These are phyloP conservation scores for Semaprochilodus insignis DNA, from an alignment of 2,797 vertebrate species.

Conservation along the genomic window DNA sequence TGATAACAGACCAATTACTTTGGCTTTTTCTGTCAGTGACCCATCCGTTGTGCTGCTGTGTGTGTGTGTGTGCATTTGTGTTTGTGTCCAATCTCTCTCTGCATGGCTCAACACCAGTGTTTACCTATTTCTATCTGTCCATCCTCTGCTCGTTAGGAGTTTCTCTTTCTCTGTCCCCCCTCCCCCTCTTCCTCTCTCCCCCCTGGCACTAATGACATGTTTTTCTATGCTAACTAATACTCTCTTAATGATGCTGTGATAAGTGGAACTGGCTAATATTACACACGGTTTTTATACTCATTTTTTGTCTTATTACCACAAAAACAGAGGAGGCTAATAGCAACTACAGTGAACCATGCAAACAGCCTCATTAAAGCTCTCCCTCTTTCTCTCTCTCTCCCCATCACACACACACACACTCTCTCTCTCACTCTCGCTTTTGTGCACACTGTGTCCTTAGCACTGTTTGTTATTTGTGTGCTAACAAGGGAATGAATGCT, in stretches of 20 bases:
- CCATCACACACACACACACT: not conserved
- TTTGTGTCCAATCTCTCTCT: constrained; percentile 36
- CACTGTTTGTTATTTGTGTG: constrained; percentile 33
- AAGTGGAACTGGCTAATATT: constrained; percentile 47
- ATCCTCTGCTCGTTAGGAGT: constrained; percentile 48
- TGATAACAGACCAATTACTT: constrained; percentile 50
- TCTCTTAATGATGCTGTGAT: constrained; percentile 54
- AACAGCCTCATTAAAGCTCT: constrained; percentile 48
- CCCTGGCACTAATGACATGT: constrained; percentile 49
- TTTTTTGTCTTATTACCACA: constrained; percentile 38
- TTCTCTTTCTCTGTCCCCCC: constrained; percentile 18
- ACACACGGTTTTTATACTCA: constrained; percentile 42
- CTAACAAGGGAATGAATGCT: constrained; percentile 35
- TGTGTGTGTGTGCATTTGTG: constrained; percentile 46
- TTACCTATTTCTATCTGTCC: constrained; percentile 63
- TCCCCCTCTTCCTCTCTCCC: constrained; percentile 6
- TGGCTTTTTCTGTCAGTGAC: constrained; percentile 40
- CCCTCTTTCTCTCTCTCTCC: constrained; percentile 8
- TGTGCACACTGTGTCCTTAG: constrained; percentile 40
- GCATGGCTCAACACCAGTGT: constrained; percentile 58
- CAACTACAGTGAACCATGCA: constrained; percentile 48
- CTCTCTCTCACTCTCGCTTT: constrained; percentile 39
- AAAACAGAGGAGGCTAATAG: constrained; percentile 40
- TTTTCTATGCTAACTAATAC: constrained; percentile 48
- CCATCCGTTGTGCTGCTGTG: constrained; percentile 46